Conservation (phyloP, 2,888 invertebrate species). For the Andricus quercusramuli region DNA sequence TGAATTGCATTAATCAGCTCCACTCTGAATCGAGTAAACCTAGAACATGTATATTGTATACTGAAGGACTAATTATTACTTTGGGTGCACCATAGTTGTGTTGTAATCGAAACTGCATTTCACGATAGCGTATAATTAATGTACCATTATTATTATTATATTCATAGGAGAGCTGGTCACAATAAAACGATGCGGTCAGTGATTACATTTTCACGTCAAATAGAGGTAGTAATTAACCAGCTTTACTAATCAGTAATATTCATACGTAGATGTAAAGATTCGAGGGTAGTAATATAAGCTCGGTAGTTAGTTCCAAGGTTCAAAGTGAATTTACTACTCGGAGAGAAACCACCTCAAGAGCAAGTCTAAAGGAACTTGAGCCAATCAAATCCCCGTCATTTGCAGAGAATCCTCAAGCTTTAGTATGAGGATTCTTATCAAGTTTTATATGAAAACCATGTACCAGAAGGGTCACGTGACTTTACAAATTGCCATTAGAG, state of each 20-base stretch:
- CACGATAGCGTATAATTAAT: neutral
- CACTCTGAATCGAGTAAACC: neutral
- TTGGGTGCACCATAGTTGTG: neutral
- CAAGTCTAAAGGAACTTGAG: neutral
- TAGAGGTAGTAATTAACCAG: neutral
- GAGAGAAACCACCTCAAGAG: neutral
- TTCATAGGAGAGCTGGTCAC: neutral
- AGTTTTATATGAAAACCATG: neutral
- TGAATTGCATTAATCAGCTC: neutral
- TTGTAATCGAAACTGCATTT: constrained; percentile 1
- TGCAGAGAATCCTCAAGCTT: neutral
- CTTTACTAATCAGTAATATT: constrained; percentile 14
- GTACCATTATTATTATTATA: neutral
- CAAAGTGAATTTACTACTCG: constrained; percentile 16
- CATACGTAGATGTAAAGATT: neutral
- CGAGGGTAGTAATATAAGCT: constrained; percentile 14
- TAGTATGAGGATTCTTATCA: neutral
- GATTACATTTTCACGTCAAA: neutral
- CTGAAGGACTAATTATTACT: neutral
- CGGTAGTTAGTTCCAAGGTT: constrained; percentile 18
- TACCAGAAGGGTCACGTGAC: too few relatives aligned
- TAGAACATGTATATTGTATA: neutral
- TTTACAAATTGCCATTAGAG: too few relatives aligned
- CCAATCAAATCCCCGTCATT: neutral
- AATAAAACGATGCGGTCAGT: neutral